Percentiles rank a stretch among this genome's conserved stretches.
These are phyloP conservation scores for Pediacus dermestoides DNA, from an alignment of 2,888 invertebrate genomes.

Conservation along the genomic window DNA sequence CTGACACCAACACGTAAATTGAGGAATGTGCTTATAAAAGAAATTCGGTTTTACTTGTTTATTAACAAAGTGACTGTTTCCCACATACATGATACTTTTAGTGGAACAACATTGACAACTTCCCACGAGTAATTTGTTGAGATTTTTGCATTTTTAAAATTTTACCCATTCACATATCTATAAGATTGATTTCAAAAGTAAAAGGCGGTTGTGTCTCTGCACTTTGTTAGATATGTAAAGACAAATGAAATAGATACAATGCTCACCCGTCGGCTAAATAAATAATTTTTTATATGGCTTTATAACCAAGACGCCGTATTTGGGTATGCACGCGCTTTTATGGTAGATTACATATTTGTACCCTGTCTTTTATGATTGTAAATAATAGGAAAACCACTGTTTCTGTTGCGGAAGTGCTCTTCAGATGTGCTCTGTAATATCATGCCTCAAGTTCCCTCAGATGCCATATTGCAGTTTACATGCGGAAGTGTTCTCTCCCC, in stretches of 20 bases:
- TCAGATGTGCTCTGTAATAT: conserved; percentile 10
- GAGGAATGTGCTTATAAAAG: no score
- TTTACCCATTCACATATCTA: conserved; percentile 17
- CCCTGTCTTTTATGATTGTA: conserved; percentile 32
- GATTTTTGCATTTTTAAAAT: conserved; percentile 14
- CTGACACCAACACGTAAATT: no score
- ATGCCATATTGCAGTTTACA: conserved; percentile 7
- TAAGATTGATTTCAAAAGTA: conserved; percentile 27
- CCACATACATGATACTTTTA: no score
- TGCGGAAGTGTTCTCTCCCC: conserved; percentile 10
- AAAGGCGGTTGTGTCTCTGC: conserved; percentile 27
- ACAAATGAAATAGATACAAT: conserved; percentile 28
- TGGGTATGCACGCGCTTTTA: conserved; percentile 35
- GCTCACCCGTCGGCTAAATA: conserved; percentile 26
- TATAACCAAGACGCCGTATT: conserved; percentile 33
- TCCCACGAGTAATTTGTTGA: conserved; percentile 21
- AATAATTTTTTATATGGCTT: conserved; percentile 22
- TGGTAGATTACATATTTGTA: conserved; percentile 37
- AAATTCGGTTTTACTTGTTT: no score
- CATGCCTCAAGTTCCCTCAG: conserved; percentile 9
- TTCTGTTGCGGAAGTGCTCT: conserved; percentile 11
- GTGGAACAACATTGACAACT: conserved; percentile 21
- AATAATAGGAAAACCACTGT: conserved; percentile 30
- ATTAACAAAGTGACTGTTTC: no score
- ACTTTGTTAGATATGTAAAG: conserved; percentile 18